These are phyloP conservation scores for Polyommatus iphigenia DNA, from an alignment of 2,888 invertebrate genomes.

Conservation along the genomic window DNA sequence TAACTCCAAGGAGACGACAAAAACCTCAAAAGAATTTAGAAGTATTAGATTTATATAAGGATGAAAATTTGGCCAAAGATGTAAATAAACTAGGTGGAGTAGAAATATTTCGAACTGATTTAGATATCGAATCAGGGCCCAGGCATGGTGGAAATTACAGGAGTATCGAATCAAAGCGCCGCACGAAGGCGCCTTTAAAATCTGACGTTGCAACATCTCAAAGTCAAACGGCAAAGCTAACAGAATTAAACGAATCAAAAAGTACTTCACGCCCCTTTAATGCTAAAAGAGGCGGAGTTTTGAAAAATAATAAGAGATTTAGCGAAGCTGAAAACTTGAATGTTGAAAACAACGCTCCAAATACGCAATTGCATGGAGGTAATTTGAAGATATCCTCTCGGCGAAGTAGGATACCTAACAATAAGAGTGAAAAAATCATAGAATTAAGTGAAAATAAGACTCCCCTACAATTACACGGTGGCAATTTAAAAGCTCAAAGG, in stretches of 20 bases:
- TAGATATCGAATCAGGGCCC: conserved; percentile 60
- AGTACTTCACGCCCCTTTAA: neutral
- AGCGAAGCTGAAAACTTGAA: conserved; percentile 54
- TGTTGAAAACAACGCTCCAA: conserved; percentile 42
- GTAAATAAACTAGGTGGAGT: conserved; percentile 68
- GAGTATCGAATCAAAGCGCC: conserved; percentile 45
- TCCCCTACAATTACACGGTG: conserved; percentile 48
- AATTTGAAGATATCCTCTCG: conserved; percentile 50
- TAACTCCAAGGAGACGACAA: conserved; percentile 48
- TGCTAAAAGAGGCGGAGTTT: conserved; percentile 9
- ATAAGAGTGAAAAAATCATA: conserved; percentile 55
- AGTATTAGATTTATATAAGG: conserved; percentile 64
- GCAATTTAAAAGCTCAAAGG: conserved; percentile 52
- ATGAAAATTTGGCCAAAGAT: conserved; percentile 67
- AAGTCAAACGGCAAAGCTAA: conserved; percentile 47
- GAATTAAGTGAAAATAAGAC: conserved; percentile 58
- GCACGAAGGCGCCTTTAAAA: conserved; percentile 35
- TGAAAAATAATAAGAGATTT: conserved; percentile 42
- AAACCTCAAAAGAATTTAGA: conserved; percentile 56
- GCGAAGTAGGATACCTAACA: conserved; percentile 43
- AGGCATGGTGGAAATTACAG: conserved; percentile 74
- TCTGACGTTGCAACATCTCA: conserved; percentile 58
- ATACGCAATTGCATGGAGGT: conserved; percentile 54
- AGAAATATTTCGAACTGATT: conserved; percentile 65
- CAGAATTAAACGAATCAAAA: conserved; percentile 31